phyloP scores from a whole-genome alignment of 2,888 invertebrate species.

The Dexiosoma caninum region DNA sequence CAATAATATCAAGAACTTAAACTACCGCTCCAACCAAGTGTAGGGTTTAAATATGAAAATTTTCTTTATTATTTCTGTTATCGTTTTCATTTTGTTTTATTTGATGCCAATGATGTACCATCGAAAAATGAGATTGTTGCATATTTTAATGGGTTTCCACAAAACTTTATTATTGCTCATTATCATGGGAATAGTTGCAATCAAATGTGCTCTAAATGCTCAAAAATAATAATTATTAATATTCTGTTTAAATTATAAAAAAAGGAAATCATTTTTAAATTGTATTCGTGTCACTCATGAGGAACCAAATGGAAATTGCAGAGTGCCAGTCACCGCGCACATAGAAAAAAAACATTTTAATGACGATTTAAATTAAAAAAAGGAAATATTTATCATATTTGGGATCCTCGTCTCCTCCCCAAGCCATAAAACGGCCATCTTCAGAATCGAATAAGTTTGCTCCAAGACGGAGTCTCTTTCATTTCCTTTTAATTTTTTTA shows the following conservation, averaged over 20 bases:
- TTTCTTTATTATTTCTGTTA: neutral
- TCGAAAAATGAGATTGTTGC: constrained; percentile 54
- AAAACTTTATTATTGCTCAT: constrained; percentile 54
- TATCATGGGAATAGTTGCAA: constrained; percentile 57
- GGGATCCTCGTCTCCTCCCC: no score
- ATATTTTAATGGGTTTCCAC: constrained; percentile 57
- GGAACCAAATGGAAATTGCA: no score
- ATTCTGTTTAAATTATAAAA: neutral
- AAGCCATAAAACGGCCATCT: no score
- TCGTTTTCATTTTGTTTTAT: constrained; percentile 27
- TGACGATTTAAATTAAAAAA: no score
- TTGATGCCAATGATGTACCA: constrained; percentile 50
- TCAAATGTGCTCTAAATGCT: constrained; percentile 53
- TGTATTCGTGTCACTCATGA: neutral
- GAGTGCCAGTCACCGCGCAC: no score
- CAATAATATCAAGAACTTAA: no score
- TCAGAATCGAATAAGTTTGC: no score
- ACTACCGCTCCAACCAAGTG: neutral
- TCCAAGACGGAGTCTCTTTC: no score
- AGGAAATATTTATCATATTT: no score
- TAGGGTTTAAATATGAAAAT: constrained; percentile 25
- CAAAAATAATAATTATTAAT: constrained; percentile 30
- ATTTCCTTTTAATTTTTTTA: no score
- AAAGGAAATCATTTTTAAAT: neutral
- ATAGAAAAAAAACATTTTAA: no score